phyloP scores from a whole-genome alignment of 2,113 vertebrate genomes.

The Scytalopus superciliaris region DNA sequence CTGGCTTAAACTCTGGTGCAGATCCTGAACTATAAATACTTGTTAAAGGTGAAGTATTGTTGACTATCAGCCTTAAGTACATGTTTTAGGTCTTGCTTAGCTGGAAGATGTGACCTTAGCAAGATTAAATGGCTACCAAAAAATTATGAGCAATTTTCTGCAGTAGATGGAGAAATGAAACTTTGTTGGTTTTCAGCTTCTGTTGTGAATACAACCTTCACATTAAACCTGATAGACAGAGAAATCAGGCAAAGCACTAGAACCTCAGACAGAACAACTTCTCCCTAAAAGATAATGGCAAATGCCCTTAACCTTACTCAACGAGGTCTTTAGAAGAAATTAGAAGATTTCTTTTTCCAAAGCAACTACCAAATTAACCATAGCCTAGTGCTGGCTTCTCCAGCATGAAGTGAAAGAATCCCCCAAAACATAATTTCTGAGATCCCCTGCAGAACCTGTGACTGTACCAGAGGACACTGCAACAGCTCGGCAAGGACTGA shows the following conservation, averaged over 20 bases:
- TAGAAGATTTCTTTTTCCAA: background rate
- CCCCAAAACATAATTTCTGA: background rate
- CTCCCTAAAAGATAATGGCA: background rate
- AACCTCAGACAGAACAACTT: background rate
- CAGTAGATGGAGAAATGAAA: background rate
- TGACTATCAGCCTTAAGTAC: background rate
- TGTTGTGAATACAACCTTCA: background rate
- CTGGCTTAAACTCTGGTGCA: background rate
- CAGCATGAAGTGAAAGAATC: background rate
- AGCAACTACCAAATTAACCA: background rate
- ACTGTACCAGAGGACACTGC: background rate
- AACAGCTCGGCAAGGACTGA: background rate
- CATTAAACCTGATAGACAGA: background rate
- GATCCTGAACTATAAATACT: background rate
- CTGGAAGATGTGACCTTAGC: background rate
- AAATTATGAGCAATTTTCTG: background rate
- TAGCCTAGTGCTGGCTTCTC: background rate
- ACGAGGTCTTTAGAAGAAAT: background rate
- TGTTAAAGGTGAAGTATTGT: background rate
- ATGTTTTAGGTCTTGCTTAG: background rate
- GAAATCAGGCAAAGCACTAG: background rate
- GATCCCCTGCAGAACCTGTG: background rate
- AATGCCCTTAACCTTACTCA: background rate
- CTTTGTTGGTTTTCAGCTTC: background rate
- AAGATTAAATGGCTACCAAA: background rate